phyloP scores from a whole-genome alignment of 2,797 vertebrate species.

The Helarctos malayanus region DNA sequence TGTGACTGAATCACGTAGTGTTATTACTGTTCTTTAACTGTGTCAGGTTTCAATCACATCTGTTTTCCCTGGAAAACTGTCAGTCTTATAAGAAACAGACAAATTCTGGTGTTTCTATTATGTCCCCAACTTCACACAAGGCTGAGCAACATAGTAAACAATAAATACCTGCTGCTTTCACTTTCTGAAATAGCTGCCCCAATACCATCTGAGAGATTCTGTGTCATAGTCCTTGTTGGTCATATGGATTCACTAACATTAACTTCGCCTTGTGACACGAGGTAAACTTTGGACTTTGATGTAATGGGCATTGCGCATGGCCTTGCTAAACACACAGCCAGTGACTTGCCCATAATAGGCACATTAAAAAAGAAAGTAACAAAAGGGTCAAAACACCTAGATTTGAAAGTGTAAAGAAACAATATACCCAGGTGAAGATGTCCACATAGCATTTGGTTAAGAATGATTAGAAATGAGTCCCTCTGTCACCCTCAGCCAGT shows the following conservation, averaged over 20 bases:
- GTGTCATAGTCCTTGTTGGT: not conserved
- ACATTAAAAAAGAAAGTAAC: slow-evolving; percentile 64
- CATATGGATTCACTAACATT: slow-evolving; percentile 59
- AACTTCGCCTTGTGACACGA: slow-evolving; percentile 21
- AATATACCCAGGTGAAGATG: not conserved
- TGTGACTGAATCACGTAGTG: not conserved
- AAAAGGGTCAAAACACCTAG: slow-evolving; percentile 51
- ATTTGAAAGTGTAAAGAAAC: slow-evolving; percentile 59
- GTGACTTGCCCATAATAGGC: not conserved
- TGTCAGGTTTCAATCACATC: not conserved
- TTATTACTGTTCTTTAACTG: not conserved
- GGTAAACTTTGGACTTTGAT: slow-evolving; percentile 49
- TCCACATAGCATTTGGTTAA: not conserved
- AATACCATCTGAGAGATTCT: not conserved
- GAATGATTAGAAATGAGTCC: not conserved
- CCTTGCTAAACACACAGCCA: slow-evolving; percentile 34
- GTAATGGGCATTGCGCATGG: not conserved
- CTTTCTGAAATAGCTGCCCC: slow-evolving; percentile 45
- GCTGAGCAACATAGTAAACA: not conserved
- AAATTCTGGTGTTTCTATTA: not conserved
- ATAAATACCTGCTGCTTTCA: not conserved
- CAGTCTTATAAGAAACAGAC: not conserved
- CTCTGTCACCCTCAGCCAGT: not conserved
- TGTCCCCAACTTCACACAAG: not conserved
- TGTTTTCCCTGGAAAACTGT: not conserved